These are phyloP conservation scores for Chloebia gouldiae DNA, from an alignment of 2,113 vertebrate species.

Conservation along the genomic window DNA sequence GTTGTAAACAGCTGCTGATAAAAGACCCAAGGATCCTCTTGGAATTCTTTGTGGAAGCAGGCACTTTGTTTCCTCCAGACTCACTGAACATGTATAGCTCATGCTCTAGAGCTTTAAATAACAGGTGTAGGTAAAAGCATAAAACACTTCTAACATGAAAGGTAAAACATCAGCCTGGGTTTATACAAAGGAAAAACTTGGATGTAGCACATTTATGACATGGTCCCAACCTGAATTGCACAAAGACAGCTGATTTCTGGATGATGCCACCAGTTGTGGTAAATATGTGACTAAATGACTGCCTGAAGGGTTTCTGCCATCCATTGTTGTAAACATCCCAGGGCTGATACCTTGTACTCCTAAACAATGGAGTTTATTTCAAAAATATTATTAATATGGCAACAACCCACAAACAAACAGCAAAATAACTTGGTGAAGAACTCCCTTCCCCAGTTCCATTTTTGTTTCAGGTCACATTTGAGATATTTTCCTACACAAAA, in stretches of 20 bases:
- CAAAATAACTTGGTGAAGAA: not conserved
- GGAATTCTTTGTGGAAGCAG: not conserved
- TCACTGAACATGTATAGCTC: not conserved
- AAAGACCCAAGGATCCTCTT: not conserved
- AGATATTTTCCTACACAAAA: not conserved
- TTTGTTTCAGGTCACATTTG: not conserved
- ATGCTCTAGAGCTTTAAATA: not conserved
- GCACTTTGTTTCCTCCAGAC: not conserved
- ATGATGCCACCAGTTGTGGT: not conserved
- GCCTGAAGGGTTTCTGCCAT: not conserved
- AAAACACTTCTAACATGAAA: not conserved
- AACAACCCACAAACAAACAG: not conserved
- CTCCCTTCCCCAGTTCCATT: not conserved
- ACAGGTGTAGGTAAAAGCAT: not conserved
- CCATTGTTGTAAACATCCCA: not conserved
- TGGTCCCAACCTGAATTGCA: not conserved
- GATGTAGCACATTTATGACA: not conserved
- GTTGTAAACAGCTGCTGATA: not conserved
- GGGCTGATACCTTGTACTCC: not conserved
- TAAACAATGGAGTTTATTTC: not conserved
- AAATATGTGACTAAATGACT: not conserved
- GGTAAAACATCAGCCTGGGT: not conserved
- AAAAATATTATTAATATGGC: not conserved
- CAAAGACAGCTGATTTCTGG: not conserved
- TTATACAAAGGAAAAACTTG: not conserved